Evolutionary conservation across 2,888 invertebrate genomes (phyloP).

Genomic region (Acheta domesticus): DNA sequence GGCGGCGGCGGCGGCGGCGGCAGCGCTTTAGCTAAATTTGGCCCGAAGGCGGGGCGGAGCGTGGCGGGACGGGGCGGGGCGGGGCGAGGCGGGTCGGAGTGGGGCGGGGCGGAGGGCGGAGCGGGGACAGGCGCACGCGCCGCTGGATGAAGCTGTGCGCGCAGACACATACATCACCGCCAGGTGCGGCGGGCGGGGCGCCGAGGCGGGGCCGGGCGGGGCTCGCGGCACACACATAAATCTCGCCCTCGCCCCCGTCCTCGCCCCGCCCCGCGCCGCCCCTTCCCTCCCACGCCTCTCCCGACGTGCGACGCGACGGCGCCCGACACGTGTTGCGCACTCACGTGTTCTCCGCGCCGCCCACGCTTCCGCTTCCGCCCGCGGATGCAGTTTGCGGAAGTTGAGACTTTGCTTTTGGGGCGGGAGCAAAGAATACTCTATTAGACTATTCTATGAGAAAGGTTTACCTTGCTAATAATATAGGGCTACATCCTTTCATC

Average conservation of each 20-base stretch:
- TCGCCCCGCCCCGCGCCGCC: neutral
- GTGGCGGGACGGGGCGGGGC: neutral
- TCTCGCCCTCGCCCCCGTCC: neutral
- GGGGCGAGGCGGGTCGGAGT: neutral
- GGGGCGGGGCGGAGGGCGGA: neutral
- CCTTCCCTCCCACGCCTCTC: neutral
- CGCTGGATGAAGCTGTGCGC: constrained; percentile 8
- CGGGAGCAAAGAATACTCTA: too few relatives aligned
- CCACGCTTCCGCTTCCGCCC: neutral
- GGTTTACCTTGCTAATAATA: too few relatives aligned
- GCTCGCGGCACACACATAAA: neutral
- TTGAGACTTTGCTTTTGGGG: neutral
- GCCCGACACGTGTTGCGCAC: neutral
- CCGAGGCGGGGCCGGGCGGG: neutral
- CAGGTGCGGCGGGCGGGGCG: neutral
- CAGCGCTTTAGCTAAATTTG: neutral
- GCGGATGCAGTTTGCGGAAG: neutral
- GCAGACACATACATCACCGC: neutral
- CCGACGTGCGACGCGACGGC: neutral
- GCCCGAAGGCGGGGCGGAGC: neutral
- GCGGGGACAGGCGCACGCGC: neutral
- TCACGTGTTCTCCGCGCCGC: neutral
- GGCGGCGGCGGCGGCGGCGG: neutral
- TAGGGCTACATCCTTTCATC: too few relatives aligned
- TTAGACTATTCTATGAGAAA: too few relatives aligned